phyloP scores from a whole-genome alignment of 1,140 invertebrate species.

The Andricus grossulariae region DNA sequence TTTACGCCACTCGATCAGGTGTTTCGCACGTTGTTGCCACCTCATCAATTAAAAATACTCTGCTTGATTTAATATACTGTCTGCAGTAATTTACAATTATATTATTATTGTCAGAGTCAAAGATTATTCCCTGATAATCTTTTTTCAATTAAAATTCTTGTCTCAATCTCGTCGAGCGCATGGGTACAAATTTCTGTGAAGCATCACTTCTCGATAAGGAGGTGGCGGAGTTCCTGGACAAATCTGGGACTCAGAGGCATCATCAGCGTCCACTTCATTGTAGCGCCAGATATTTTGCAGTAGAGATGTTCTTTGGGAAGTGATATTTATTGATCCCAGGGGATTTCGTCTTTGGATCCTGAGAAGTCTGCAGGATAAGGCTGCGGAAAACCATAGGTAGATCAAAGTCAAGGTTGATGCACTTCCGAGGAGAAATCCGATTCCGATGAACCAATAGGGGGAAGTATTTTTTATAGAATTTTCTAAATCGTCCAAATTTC shows the following conservation, averaged over 20 bases:
- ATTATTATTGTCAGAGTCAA: conserved; percentile 1
- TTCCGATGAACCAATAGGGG: conserved; percentile 60
- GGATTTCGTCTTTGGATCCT: conserved; percentile 42
- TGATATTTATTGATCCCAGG: conserved; percentile 36
- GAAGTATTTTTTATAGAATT: conserved; percentile 48
- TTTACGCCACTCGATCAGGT: too few species aligned
- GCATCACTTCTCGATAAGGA: conserved; percentile 68
- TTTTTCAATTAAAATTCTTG: neutral
- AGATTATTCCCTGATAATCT: neutral
- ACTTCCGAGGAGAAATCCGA: conserved; percentile 63
- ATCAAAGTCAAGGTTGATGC: conserved; percentile 57
- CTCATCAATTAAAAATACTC: conserved; percentile 17
- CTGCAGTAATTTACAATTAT: conserved; percentile 38
- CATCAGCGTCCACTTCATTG: conserved; percentile 20
- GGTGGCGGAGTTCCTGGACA: conserved; percentile 70
- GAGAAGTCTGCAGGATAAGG: conserved; percentile 46
- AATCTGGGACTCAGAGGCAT: conserved; percentile 41
- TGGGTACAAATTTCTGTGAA: conserved; percentile 55
- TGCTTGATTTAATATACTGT: neutral
- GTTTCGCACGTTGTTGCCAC: too few species aligned
- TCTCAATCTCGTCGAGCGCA: conserved; percentile 33
- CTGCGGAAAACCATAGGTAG: conserved; percentile 61
- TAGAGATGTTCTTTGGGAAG: conserved; percentile 58
- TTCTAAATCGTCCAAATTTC: conserved; percentile 32
- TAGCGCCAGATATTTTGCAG: conserved; percentile 55